Base-by-base conservation (phyloP, 1,140 invertebrate species). In the Anthonomus grandis region DNA sequence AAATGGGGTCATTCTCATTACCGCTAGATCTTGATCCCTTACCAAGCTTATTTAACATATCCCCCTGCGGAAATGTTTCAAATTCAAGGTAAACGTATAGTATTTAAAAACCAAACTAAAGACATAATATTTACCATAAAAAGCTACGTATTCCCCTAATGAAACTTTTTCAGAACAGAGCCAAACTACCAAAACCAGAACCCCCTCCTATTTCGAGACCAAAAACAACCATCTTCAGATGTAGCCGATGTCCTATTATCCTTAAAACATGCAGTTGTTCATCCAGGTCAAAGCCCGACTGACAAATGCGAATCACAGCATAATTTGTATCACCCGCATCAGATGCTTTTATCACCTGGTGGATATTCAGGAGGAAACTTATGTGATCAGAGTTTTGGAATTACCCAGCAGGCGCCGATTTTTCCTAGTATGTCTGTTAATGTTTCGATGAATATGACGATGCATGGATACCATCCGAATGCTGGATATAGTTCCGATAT, bases 361-460 rank as follows among this genome's bases (percentile, higher is more conserved):
- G 68, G 68, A 4, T 65, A 63, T 51, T 24, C 63, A 1, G 57
- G 59, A 0, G 2, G 31, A 15, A 57, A 59, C n/a, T 39, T 69
- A 5, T 69, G 64, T 34, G 68, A 71, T 13, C 70, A 70, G 41
- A 59, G 44, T 72, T 72, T 74, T 64, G 27, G n/a, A 38, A 10
- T 70, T 61, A 52, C 39, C 21, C 70, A 79, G 22, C 69, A 76
- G 0, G 75, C 81, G 0, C 81, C 83, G 13, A 79, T 86, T 62
- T 91, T 91, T 72, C 89, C 89, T 13, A 86, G 87, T 58, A 96
- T 97, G 93, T 93, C 90, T 66, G 92, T 96, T 53, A 97, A 96
- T 69, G 92, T 96, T 0, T 94, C 91, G 51, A 95, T 96, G 93
- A 95, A 94, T 72, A 96, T 96, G 93, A 96, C 93, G 15, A 95